A percentile compares a stretch with the other conserved stretches of the same genome.
phyloP scores from a whole-genome alignment of 2,888 invertebrate species.

The Rhagophthalmus giganteus region DNA sequence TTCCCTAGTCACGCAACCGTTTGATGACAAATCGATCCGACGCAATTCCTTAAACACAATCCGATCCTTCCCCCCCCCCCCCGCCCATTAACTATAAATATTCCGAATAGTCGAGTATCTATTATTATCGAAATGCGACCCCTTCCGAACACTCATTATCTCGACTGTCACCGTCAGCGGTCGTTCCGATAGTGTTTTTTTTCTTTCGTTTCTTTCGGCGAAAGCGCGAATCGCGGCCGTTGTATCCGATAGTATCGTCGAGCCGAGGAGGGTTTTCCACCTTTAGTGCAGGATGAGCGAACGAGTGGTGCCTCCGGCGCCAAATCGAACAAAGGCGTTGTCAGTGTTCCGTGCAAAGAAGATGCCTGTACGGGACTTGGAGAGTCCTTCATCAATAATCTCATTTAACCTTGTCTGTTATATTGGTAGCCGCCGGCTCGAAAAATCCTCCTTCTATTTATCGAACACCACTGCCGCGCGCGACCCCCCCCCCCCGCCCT shows the following conservation, averaged over 20 bases:
- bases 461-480: conserved; percentile 16
- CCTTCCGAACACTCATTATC: too few species aligned
- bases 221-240: conserved; percentile 5
- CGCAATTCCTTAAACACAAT: too few species aligned
- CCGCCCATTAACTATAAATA: too few species aligned
- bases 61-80: too few species aligned
- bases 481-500: too few species aligned
- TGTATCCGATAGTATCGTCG: conserved; percentile 25
- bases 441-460: conserved; percentile 26
- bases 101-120: too few species aligned
- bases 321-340: conserved; percentile 45
- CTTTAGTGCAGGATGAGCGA: conserved; percentile 18
- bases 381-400: conserved; percentile 49
- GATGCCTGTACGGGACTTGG: conserved; percentile 46
- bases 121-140: too few species aligned
- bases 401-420: conserved; percentile 44
- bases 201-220: conserved; percentile 1
- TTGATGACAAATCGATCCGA: too few species aligned
- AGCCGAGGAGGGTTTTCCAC: conserved; percentile 16
- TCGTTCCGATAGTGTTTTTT: conserved; percentile 6
- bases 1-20: too few species aligned
- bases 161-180: conserved; percentile 16
- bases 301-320: conserved; percentile 39
- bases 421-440: conserved; percentile 33
- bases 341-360: conserved; percentile 42